Evolutionary conservation across 2,797 vertebrate genomes (phyloP), one percentile per base, ranked within the genome.

Genomic region (Lindbergichthys nudifrons): DNA sequence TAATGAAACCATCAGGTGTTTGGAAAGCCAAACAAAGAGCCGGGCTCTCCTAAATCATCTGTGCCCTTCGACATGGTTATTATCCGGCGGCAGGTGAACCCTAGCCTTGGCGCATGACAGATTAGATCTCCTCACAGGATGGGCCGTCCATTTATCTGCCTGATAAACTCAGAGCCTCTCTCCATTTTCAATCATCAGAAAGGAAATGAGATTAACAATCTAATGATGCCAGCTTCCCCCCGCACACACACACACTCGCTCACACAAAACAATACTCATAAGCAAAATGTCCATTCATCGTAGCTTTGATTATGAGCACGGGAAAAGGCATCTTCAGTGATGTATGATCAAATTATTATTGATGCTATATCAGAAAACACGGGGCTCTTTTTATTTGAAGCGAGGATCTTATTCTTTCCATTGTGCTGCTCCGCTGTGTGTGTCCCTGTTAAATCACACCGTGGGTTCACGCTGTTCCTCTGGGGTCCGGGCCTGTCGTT

Each of bases 161-260:
- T 93, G 94, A 95, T 94, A 94, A 95, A 95, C 92, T 92, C 91
- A 81, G 88, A 91, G 90, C 88, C 81, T 82, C 85, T 87, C 89
- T 90, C 88, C 75, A 90, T 90, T 91, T 95, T 94, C 92, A 94
- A 93, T 94, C 92, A 94, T 91, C 90, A 89, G 90, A 92, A 92
- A 90, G 89, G 91, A 94, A 95, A 94, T 94, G 92, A 91, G 92
- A 94, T 93, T 92, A 94, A 94, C 89, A 92, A 91, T 91, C 89
- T 93, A 93, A 93, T 92, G 91, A 93, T 88, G 89, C 88, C 85
- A 60, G 78, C 85, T 68, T 23, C 65, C 59, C 13, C 23, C 23
- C 48, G 4, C 56, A 48, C 58, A 46, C 47, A 19, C 58, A 36
- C 54, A 47, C 52, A 68, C 65, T 14, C 74, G 52, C 68, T 30